Percentiles rank a stretch among this genome's conserved stretches.
Conservation (phyloP, 2,113 vertebrate genomes). For the Cottus gobio region DNA sequence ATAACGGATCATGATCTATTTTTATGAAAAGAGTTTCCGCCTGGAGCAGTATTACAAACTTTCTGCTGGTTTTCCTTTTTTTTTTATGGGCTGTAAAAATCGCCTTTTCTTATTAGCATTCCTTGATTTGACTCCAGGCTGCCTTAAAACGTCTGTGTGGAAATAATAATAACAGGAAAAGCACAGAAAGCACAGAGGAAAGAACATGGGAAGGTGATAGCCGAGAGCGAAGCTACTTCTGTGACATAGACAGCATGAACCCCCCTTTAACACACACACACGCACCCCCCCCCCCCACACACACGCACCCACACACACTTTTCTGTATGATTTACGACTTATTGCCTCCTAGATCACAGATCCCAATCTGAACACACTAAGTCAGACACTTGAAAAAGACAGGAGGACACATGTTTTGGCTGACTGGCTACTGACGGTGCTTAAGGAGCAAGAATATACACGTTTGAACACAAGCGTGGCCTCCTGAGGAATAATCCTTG, state of each 20-base stretch:
- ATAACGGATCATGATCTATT: not conserved
- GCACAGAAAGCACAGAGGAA: slow-evolving; percentile 38
- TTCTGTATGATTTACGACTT: slow-evolving; percentile 61
- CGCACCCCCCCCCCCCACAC: slow-evolving; percentile 5
- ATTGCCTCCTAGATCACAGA: slow-evolving; percentile 63
- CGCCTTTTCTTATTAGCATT: slow-evolving; percentile 38
- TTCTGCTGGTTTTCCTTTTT: slow-evolving; percentile 24
- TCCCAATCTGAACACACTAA: slow-evolving; percentile 67
- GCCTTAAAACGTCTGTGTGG: slow-evolving; percentile 50
- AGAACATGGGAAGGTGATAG: slow-evolving; percentile 18
- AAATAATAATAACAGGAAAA: slow-evolving; percentile 68
- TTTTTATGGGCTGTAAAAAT: slow-evolving; percentile 40
- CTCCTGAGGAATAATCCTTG: slow-evolving; percentile 64
- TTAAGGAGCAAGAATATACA: slow-evolving; percentile 68
- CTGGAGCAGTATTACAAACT: slow-evolving; percentile 28
- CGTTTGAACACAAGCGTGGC: slow-evolving; percentile 48
- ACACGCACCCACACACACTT: slow-evolving; percentile 17
- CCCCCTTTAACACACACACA: not conserved
- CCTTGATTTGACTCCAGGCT: slow-evolving; percentile 53
- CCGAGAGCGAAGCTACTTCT: slow-evolving; percentile 42
- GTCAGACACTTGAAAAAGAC: slow-evolving; percentile 68
- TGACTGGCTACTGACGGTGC: slow-evolving; percentile 59
- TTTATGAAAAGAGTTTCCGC: not conserved
- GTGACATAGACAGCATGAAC: slow-evolving; percentile 23
- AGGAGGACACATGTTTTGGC: slow-evolving; percentile 74